A percentile compares a stretch with the other conserved stretches of the same genome.
Conservation (phyloP, 2,888 invertebrate genomes). For the Fragum whitleyi region DNA sequence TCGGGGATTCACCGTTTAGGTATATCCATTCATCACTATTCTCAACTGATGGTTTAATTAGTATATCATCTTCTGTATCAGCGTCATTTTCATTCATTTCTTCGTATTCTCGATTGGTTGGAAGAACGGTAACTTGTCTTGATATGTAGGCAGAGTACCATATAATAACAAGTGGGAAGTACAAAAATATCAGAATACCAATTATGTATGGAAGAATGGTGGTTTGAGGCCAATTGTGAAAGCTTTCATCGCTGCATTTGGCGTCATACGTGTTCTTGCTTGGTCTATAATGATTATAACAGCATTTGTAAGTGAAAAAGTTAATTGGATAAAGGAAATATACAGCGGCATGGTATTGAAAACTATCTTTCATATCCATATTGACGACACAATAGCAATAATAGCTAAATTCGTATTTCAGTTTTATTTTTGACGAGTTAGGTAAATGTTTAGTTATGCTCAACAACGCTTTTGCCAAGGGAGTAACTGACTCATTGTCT, state of each 20-base stretch:
- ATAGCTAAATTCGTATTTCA: no score
- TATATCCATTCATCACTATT: conserved; percentile 30
- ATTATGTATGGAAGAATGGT: conserved; percentile 31
- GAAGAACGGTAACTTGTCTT: conserved; percentile 21
- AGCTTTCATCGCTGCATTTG: conserved; percentile 4
- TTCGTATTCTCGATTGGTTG: neutral
- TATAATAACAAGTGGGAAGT: conserved; percentile 40
- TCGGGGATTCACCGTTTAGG: conserved; percentile 31
- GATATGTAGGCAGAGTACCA: conserved; percentile 14
- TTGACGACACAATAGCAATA: no score
- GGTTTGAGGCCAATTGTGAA: conserved; percentile 41
- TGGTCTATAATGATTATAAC: conserved; percentile 21
- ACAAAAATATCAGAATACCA: conserved; percentile 38
- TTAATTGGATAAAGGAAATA: conserved; percentile 40
- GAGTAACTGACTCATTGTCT: conserved; percentile 9
- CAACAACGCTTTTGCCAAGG: conserved; percentile 20
- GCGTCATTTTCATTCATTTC: neutral
- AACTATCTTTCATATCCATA: no score
- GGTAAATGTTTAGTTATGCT: conserved; percentile 5
- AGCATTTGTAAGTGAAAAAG: conserved; percentile 42
- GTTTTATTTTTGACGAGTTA: conserved; percentile 15
- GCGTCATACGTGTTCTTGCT: neutral
- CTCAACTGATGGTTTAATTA: no score
- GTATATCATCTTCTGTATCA: neutral
- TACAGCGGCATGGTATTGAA: neutral